A percentile compares a stretch with the other conserved stretches of the same genome.
phyloP scores from a whole-genome alignment of 2,797 vertebrate species.

The Lindbergichthys nudifrons region DNA sequence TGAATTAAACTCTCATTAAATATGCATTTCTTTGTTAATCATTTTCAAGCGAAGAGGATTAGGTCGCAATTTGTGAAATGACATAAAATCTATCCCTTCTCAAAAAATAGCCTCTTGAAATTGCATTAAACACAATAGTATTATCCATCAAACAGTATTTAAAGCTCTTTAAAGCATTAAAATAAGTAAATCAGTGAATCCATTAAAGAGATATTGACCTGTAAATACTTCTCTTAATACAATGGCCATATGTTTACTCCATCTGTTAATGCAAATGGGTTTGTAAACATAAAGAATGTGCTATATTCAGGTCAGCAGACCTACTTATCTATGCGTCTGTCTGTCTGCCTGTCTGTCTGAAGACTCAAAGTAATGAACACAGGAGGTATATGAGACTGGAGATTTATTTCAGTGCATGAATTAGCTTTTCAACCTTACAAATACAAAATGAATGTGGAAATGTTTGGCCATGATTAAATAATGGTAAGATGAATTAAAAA shows the following conservation, averaged over 20 bases:
- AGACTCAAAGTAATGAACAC: constrained; percentile 14
- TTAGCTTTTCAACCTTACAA: constrained; percentile 35
- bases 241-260: constrained; percentile 72
- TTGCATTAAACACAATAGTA: constrained; percentile 71
- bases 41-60: constrained; percentile 84
- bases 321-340: neutral
- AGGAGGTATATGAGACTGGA: neutral
- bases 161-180: constrained; percentile 40
- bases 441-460: constrained; percentile 28
- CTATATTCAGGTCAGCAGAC: constrained; percentile 29
- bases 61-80: constrained; percentile 85
- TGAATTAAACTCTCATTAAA: constrained; percentile 85
- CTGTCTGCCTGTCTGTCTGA: neutral
- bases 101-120: constrained; percentile 82
- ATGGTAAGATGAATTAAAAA: constrained; percentile 38
- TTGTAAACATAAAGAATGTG: constrained; percentile 35
- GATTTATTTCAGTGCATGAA: constrained; percentile 18
- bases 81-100: constrained; percentile 78
- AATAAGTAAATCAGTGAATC: constrained; percentile 61
- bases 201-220: constrained; percentile 60
- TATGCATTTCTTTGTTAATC: constrained; percentile 86
- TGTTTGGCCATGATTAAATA: constrained; percentile 47
- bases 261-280: constrained; percentile 67
- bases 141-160: constrained; percentile 61
- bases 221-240: constrained; percentile 55